Conservation (phyloP, 2,888 invertebrate genomes). For the Noctua pronuba region DNA sequence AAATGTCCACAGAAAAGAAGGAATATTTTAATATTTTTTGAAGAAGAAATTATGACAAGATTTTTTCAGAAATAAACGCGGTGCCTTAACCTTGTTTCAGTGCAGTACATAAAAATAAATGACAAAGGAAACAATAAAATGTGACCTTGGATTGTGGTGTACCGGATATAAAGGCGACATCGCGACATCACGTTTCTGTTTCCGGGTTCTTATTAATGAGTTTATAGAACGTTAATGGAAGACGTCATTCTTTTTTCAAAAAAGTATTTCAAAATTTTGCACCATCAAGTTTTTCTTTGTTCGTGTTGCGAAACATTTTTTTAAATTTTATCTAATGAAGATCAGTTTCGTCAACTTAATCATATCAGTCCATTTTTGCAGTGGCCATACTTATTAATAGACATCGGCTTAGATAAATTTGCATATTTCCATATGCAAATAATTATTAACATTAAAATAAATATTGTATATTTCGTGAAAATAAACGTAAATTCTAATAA, state of each 20-base stretch:
- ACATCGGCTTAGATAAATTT: too few relatives aligned
- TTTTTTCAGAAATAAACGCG: background rate
- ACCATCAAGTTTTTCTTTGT: background rate
- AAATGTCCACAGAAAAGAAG: background rate
- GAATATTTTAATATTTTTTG: background rate
- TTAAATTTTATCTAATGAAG: background rate
- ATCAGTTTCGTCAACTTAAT: background rate
- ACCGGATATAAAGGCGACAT: slow-evolving; percentile 15
- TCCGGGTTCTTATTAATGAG: slow-evolving; percentile 15
- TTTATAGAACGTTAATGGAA: background rate
- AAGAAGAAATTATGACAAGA: background rate
- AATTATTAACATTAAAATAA: too few relatives aligned
- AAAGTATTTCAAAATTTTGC: background rate
- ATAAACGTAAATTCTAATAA: too few relatives aligned
- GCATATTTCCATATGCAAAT: too few relatives aligned
- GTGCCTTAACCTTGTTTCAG: background rate
- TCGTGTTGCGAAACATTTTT: background rate
- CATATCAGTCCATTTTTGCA: background rate
- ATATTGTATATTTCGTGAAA: too few relatives aligned
- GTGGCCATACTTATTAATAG: too few relatives aligned
- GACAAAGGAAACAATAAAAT: slow-evolving; percentile 28
- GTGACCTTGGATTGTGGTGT: slow-evolving; percentile 24
- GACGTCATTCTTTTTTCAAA: background rate
- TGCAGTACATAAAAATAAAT: slow-evolving; percentile 31
- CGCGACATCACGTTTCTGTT: slow-evolving; percentile 15